Conservation (phyloP, 1,140 invertebrate genomes). For the Calephelis virginiensis region DNA sequence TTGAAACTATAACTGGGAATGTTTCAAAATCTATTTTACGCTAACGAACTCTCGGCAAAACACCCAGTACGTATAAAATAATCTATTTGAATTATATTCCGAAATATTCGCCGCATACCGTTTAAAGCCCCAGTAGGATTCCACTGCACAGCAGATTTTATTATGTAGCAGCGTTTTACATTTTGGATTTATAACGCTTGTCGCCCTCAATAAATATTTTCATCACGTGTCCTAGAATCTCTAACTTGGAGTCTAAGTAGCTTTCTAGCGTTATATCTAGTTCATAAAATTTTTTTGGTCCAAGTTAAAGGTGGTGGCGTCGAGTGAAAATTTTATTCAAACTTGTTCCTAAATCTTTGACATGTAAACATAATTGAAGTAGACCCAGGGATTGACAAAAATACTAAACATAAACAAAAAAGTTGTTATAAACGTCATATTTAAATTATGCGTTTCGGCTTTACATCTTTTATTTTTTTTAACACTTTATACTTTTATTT, state of each 20-base stretch:
- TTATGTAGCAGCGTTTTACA: slow-evolving; percentile 16
- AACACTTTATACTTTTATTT: no score
- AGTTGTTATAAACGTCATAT: no score
- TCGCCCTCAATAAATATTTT: slow-evolving; percentile 39
- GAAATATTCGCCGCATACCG: background rate
- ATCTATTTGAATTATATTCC: background rate
- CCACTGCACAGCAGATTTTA: background rate
- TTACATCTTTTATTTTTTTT: no score
- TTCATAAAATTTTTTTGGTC: slow-evolving; percentile 32
- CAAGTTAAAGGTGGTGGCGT: slow-evolving; percentile 17
- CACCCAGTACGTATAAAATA: background rate
- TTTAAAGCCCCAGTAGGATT: background rate
- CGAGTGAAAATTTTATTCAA: no score
- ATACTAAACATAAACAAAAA: no score
- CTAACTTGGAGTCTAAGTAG: slow-evolving; percentile 41
- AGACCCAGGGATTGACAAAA: no score
- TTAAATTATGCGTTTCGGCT: no score
- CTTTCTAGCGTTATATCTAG: slow-evolving; percentile 41
- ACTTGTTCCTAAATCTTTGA: no score
- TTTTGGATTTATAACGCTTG: slow-evolving; percentile 26
- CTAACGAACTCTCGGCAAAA: no score
- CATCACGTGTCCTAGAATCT: slow-evolving; percentile 47
- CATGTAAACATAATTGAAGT: no score
- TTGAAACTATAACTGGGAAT: no score
- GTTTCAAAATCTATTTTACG: no score